phyloP scores from a whole-genome alignment of 2,888 invertebrate species.

The Cremastobaeus sp. region DNA sequence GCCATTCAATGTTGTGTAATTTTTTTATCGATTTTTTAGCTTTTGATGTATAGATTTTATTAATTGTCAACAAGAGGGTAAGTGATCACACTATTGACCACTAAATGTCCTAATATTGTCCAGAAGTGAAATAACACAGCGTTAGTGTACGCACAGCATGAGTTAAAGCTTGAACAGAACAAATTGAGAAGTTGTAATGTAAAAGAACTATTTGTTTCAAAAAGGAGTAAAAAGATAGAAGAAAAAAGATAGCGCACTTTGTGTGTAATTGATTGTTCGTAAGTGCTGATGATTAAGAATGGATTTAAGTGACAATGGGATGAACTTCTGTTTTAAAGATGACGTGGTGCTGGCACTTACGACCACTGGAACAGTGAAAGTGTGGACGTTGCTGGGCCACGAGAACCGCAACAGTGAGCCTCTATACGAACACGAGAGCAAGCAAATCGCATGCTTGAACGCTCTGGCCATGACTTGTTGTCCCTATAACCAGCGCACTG shows the following conservation, averaged over 20 bases:
- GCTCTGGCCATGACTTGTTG: constrained; percentile 96
- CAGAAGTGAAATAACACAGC: constrained; percentile 25
- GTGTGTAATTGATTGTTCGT: constrained; percentile 24
- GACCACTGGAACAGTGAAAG: constrained; percentile 97
- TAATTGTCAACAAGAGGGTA: too few species aligned
- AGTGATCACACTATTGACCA: not conserved
- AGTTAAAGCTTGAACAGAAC: constrained; percentile 18
- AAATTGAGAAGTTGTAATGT: not conserved
- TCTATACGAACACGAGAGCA: constrained; percentile 97
- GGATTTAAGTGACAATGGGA: too few species aligned
- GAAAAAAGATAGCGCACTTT: constrained; percentile 9
- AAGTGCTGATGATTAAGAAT: too few species aligned
- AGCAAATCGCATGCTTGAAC: constrained; percentile 95
- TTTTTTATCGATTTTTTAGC: not conserved
- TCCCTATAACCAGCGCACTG: constrained; percentile 96
- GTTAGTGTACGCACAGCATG: constrained; percentile 42
- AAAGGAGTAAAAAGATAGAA: constrained; percentile 1
- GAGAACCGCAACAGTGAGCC: constrained; percentile 93
- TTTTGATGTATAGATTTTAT: not conserved
- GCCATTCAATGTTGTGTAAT: not conserved
- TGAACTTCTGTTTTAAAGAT: constrained; percentile 82
- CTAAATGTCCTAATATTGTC: not conserved
- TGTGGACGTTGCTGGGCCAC: constrained; percentile 95
- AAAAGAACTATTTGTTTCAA: not conserved
- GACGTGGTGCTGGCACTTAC: constrained; percentile 97